Percentiles rank a stretch among this genome's conserved stretches.
Conservation (phyloP, 2,888 invertebrate genomes). For the Osmoderma eremita region DNA sequence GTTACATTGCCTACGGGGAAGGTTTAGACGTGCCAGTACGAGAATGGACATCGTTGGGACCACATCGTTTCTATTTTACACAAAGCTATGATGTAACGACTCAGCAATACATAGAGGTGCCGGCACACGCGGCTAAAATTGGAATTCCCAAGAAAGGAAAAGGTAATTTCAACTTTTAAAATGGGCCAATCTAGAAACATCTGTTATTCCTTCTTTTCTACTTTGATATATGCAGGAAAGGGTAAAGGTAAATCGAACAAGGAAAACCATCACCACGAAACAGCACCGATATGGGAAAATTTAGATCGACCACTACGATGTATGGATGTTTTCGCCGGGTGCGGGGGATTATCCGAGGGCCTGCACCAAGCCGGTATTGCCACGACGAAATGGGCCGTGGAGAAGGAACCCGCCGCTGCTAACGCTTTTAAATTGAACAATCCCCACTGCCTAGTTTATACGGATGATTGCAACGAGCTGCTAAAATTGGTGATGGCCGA, state of each 20-base stretch:
- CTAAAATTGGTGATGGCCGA: constrained; percentile 76
- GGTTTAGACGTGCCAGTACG: constrained; percentile 65
- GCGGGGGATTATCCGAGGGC: constrained; percentile 84
- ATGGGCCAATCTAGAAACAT: too few species aligned
- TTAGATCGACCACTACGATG: constrained; percentile 68
- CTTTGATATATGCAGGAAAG: constrained; percentile 62
- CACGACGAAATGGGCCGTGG: constrained; percentile 83
- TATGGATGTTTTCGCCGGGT: constrained; percentile 87
- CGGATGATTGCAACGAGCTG: constrained; percentile 83
- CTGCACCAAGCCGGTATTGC: constrained; percentile 75
- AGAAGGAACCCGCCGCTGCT: constrained; percentile 80
- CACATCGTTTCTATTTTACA: constrained; percentile 78
- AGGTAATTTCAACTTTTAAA: constrained; percentile 60
- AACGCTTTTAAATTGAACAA: constrained; percentile 83
- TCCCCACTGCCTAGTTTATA: constrained; percentile 76
- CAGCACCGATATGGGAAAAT: constrained; percentile 46
- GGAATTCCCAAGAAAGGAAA: constrained; percentile 71
- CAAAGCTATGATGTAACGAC: constrained; percentile 72
- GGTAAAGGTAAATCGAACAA: constrained; percentile 71
- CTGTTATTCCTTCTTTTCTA: not conserved
- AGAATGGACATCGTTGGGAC: constrained; percentile 73
- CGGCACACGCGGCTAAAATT: constrained; percentile 68
- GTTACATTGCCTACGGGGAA: constrained; percentile 73
- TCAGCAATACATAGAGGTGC: constrained; percentile 71
- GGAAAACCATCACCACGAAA: constrained; percentile 16